phyloP scores from a whole-genome alignment of 1,140 invertebrate species.

The Phymastichus coffea region DNA sequence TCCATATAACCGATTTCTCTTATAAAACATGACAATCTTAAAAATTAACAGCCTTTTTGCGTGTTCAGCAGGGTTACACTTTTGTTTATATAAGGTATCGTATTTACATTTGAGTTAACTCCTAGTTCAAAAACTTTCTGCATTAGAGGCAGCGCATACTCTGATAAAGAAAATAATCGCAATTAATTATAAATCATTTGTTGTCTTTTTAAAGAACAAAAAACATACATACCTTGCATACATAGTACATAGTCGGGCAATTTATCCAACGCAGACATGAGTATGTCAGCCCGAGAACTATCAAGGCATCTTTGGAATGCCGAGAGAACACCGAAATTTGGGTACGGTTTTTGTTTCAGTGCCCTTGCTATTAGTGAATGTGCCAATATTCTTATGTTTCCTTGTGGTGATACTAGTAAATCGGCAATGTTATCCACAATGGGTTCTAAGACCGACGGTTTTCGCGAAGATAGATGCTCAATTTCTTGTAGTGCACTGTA shows the following conservation, averaged over 20 bases:
- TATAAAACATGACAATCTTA: slow-evolving; percentile 26
- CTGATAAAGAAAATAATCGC: slow-evolving; percentile 56
- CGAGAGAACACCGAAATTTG: slow-evolving; percentile 64
- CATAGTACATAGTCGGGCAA: slow-evolving; percentile 80
- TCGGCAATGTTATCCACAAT: slow-evolving; percentile 65
- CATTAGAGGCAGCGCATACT: slow-evolving; percentile 76
- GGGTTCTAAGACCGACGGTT: slow-evolving; percentile 66
- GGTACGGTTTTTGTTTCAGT: slow-evolving; percentile 66
- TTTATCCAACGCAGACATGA: slow-evolving; percentile 76
- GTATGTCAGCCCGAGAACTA: slow-evolving; percentile 74
- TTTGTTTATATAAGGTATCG: slow-evolving; percentile 75
- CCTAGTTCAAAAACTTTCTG: slow-evolving; percentile 81
- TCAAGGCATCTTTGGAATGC: slow-evolving; percentile 79
- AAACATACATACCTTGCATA: slow-evolving; percentile 66
- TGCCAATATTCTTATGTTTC: slow-evolving; percentile 65
- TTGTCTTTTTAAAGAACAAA: neutral
- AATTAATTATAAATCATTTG: slow-evolving; percentile 5
- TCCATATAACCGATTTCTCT: slow-evolving; percentile 11
- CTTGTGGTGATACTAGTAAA: slow-evolving; percentile 63
- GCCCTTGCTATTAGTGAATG: slow-evolving; percentile 66
- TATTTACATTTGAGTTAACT: slow-evolving; percentile 76
- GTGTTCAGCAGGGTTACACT: slow-evolving; percentile 78
- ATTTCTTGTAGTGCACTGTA: slow-evolving; percentile 69
- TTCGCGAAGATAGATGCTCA: slow-evolving; percentile 68
- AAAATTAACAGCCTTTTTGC: slow-evolving; percentile 73